Conservation (phyloP, 2,888 invertebrate species). For the Phortica magna region DNA sequence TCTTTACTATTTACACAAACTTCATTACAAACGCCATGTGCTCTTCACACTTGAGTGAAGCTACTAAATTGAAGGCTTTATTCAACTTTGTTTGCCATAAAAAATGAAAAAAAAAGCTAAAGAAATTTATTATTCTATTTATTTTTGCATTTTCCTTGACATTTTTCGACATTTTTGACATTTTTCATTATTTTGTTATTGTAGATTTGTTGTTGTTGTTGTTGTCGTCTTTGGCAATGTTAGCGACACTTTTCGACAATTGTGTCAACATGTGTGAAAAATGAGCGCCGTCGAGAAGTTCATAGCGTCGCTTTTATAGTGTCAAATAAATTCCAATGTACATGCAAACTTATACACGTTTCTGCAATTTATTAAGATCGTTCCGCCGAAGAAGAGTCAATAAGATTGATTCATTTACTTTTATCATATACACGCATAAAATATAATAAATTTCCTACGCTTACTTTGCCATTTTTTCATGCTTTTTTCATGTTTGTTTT, state of each 20-base stretch:
- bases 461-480: too few relatives aligned
- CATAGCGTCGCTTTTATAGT: neutral
- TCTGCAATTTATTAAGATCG: constrained; percentile 3
- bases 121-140: neutral
- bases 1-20: too few relatives aligned
- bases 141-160: neutral
- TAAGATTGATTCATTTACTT: neutral
- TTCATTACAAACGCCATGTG: too few relatives aligned
- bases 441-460: too few relatives aligned
- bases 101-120: too few relatives aligned
- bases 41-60: too few relatives aligned
- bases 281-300: neutral
- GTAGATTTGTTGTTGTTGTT: neutral
- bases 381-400: neutral
- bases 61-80: too few relatives aligned
- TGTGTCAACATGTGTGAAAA: neutral
- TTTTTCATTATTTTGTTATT: too few relatives aligned
- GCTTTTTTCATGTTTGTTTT: too few relatives aligned
- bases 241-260: neutral
- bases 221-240: neutral
- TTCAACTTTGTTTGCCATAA: too few relatives aligned
- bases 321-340: neutral
- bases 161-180: neutral
- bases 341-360: too few relatives aligned
- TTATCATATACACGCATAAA: neutral